Conservation (phyloP, 2,797 vertebrate species). For the Anguilla pacifica region DNA sequence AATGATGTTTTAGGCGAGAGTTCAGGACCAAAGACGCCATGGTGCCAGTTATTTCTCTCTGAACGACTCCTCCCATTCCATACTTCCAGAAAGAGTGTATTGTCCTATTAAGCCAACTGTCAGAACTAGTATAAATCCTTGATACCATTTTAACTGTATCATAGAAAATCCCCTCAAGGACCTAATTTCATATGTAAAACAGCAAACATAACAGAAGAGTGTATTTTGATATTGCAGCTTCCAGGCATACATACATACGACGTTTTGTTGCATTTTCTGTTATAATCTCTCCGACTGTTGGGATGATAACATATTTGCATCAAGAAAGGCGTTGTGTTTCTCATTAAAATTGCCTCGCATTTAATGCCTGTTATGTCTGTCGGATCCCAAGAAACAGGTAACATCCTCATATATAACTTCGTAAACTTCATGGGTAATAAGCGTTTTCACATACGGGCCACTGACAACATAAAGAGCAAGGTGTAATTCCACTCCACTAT, state of each 20-base stretch:
- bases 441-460: slow-evolving; percentile 48
- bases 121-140: slow-evolving; percentile 36
- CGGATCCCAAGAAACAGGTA: slow-evolving; percentile 56
- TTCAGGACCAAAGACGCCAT: neutral
- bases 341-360: slow-evolving; percentile 51
- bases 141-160: slow-evolving; percentile 40
- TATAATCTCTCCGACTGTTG: slow-evolving; percentile 53
- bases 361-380: slow-evolving; percentile 50
- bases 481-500: slow-evolving; percentile 63
- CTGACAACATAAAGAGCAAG: slow-evolving; percentile 61
- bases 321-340: neutral
- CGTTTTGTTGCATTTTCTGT: slow-evolving; percentile 58
- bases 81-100: slow-evolving; percentile 29
- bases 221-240: slow-evolving; percentile 27
- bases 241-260: neutral
- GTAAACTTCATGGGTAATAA: slow-evolving; percentile 70
- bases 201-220: slow-evolving; percentile 31
- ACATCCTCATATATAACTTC: slow-evolving; percentile 53
- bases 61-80: neutral
- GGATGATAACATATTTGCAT: slow-evolving; percentile 56
- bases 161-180: slow-evolving; percentile 20
- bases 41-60: neutral
- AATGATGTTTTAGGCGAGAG: neutral
- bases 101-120: slow-evolving; percentile 34
- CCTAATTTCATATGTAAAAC: slow-evolving; percentile 38